Evolutionary conservation across 2,888 invertebrate species (phyloP), one percentile per base, ranked within the genome.

Genomic region (Argynnis bischoffii): DNA sequence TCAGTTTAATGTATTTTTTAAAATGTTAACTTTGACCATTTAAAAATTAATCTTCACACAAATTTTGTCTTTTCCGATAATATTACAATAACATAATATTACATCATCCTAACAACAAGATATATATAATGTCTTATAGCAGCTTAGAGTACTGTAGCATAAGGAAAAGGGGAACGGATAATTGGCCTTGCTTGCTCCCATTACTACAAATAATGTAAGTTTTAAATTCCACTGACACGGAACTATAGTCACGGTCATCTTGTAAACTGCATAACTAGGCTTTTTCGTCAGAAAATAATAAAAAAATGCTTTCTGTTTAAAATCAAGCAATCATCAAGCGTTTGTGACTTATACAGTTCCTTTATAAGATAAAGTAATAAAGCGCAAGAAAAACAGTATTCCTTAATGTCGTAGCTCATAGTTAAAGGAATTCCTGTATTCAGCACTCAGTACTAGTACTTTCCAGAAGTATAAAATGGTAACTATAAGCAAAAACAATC

Each of bases 111-210:
- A 46, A 18, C 6, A 46, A 46, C 41, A 41, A 1, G 14, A 53
- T 53, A 26, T 51, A 55, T 55, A 57, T 56, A 14, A 56, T 6
- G 41, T 16, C 35, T 56, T 56, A 56, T 56, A 6, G 15, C 57
- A n/a, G 5, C 18, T 15, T 57, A 47, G 14, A 47, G 11, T 59
- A n/a, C 2, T n/a, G 26, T 31, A 26, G 16, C 26, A 48, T 31
- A 16, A 31, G 53, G 48, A 31, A 26, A 48, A 48, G n/a, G 59
- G 59, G 31, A 59, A n/a, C 47, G 26, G 47, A 48, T 8, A 59
- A 59, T 26, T 48, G 48, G 48, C 48, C 59, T 59, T 59, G 59
- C 26, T 6, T 26, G 13, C 26, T 59, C 48, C 26, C n/a, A 47
- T 48, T n/a, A 48, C 16, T 31, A 59, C 16, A 48, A 59, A 59